Percentiles rank a stretch among this genome's conserved stretches.
Evolutionary conservation across 1,140 invertebrate genomes (phyloP).

Genomic region (Ceratosolen solmsi): DNA sequence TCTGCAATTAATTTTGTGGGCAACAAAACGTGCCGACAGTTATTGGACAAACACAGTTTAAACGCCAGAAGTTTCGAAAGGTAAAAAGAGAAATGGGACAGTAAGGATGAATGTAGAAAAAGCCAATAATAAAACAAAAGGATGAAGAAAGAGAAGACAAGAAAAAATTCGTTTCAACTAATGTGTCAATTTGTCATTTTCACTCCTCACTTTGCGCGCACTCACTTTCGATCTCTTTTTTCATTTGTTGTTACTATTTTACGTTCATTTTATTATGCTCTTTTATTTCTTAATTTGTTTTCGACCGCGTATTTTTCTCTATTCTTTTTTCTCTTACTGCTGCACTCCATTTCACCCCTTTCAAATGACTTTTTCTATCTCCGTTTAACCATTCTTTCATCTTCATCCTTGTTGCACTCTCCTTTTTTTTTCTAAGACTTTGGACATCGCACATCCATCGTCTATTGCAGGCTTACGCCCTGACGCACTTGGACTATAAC

Average conservation of each 20-base stretch:
- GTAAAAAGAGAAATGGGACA: conserved; percentile 22
- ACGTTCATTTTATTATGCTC: not conserved
- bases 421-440: not conserved
- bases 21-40: conserved; percentile 46
- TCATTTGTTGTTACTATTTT: conserved; percentile 5
- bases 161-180: conserved; percentile 56
- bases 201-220: conserved; percentile 52
- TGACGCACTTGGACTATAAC: conserved; percentile 58
- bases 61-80: conserved; percentile 27
- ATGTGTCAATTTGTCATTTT: conserved; percentile 63
- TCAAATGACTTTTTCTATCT: not conserved
- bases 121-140: conserved; percentile 29
- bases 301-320: conserved; percentile 7
- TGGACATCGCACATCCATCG: conserved; percentile 55
- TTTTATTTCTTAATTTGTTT: conserved; percentile 31
- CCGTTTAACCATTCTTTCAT: conserved; percentile 1
- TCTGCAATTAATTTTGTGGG: conserved; percentile 39
- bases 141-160: conserved; percentile 1
- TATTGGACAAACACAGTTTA: conserved; percentile 44
- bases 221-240: not conserved
- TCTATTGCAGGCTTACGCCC: conserved; percentile 56
- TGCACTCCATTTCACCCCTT: conserved; percentile 34
- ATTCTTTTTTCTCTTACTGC: not conserved
- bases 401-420: not conserved
- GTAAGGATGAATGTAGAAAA: not conserved